These are phyloP conservation scores for Andrena minutula DNA, from an alignment of 2,888 invertebrate species.

Conservation along the genomic window DNA sequence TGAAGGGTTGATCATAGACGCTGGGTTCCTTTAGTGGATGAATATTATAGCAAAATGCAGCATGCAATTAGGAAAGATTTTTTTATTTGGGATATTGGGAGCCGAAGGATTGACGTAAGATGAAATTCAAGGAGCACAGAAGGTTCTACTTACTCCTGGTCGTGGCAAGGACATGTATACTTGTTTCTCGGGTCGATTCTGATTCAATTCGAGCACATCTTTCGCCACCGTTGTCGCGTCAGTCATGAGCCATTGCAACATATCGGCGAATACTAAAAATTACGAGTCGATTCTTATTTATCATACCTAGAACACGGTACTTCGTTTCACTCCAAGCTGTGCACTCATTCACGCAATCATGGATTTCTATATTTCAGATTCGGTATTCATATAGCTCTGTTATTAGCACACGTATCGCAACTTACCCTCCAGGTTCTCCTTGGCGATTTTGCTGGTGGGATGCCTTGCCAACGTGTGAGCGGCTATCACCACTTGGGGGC, in stretches of 20 bases:
- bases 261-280: conserved; percentile 92
- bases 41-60: too few relatives aligned
- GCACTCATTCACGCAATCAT: background rate
- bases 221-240: conserved; percentile 96
- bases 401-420: background rate
- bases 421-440: conserved; percentile 96
- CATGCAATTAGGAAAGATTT: too few relatives aligned
- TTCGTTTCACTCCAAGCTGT: background rate
- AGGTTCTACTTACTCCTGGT: conserved; percentile 91
- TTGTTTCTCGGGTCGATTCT: conserved; percentile 89
- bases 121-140: background rate
- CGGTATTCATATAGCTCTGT: background rate
- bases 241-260: conserved; percentile 97
- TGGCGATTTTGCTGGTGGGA: conserved; percentile 97
- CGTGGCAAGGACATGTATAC: conserved; percentile 97
- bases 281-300: background rate
- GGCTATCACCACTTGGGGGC: conserved; percentile 97
- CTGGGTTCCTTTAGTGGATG: too few relatives aligned
- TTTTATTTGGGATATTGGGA: too few relatives aligned
- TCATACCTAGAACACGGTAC: background rate
- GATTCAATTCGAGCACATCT: conserved; percentile 93
- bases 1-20: background rate
- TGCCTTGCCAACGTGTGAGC: conserved; percentile 96
- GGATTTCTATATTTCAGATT: background rate
- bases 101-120: background rate